These are phyloP conservation scores for Argyresthia albistria DNA, from an alignment of 2,888 invertebrate species.

Conservation along the genomic window DNA sequence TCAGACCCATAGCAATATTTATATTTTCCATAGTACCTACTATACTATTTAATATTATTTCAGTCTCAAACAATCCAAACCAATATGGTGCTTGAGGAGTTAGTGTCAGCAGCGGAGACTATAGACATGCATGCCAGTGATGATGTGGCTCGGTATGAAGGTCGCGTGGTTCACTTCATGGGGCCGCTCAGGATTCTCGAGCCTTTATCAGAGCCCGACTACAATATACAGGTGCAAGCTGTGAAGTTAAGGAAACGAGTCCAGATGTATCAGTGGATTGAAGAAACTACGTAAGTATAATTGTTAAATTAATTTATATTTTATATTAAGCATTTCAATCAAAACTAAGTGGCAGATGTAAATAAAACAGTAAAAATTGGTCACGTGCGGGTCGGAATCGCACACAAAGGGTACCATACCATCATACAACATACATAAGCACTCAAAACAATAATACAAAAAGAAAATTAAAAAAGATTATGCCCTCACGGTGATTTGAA, in stretches of 20 bases:
- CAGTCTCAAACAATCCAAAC: constrained; percentile 86
- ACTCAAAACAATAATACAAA: too few relatives aligned
- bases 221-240: constrained; percentile 87
- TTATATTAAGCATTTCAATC: too few relatives aligned
- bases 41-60: constrained; percentile 15
- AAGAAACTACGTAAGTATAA: constrained; percentile 75
- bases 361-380: too few relatives aligned
- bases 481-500: too few relatives aligned
- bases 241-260: constrained; percentile 88
- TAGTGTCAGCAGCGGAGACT: constrained; percentile 64
- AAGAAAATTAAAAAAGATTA: too few relatives aligned
- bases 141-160: constrained; percentile 78
- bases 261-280: constrained; percentile 96
- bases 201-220: constrained; percentile 88
- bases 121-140: constrained; percentile 80
- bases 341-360: too few relatives aligned
- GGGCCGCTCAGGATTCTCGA: constrained; percentile 83
- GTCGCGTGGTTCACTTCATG: constrained; percentile 82
- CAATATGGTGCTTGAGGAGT: constrained; percentile 85
- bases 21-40: too few relatives aligned
- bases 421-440: too few relatives aligned
- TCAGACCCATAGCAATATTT: neutral
- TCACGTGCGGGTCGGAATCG: too few relatives aligned
- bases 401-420: too few relatives aligned
- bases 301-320: too few relatives aligned